Conservation (phyloP, 2,888 invertebrate species). For the Habroteleia sp. region DNA sequence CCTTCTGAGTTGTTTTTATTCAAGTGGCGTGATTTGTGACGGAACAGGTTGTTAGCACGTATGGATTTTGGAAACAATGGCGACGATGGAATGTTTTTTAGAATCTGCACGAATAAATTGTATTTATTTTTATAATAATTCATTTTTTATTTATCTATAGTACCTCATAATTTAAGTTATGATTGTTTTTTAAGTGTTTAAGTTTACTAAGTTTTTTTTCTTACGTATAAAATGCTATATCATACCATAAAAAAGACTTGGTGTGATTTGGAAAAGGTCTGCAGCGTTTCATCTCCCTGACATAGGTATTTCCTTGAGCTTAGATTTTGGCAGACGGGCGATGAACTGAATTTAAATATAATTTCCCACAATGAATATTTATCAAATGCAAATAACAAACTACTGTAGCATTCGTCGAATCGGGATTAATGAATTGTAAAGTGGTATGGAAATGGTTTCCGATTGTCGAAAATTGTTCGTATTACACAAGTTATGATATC, state of each 20-base stretch:
- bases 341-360: conserved; percentile 20
- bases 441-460: conserved; percentile 32
- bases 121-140: no score
- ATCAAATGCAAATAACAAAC: conserved; percentile 44
- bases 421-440: conserved; percentile 41
- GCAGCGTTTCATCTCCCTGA: no score
- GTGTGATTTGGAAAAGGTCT: no score
- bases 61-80: conserved; percentile 5
- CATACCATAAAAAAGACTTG: no score
- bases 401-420: conserved; percentile 22
- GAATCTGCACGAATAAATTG: no score
- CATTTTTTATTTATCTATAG: no score
- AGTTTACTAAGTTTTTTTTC: no score
- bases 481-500: conserved; percentile 10
- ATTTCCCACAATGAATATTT: conserved; percentile 49
- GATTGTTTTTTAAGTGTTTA: no score
- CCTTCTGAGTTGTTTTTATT: conserved; percentile 18
- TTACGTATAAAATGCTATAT: no score
- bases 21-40: conserved; percentile 19
- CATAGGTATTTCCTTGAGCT: conserved; percentile 2
- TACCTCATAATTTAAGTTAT: no score
- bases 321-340: neutral
- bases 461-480: conserved; percentile 30
- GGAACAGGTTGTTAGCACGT: conserved; percentile 32
- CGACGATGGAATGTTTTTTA: no score